Base-by-base conservation (phyloP, 2,797 vertebrate genomes). In the Enteromius unitaeniatus region DNA sequence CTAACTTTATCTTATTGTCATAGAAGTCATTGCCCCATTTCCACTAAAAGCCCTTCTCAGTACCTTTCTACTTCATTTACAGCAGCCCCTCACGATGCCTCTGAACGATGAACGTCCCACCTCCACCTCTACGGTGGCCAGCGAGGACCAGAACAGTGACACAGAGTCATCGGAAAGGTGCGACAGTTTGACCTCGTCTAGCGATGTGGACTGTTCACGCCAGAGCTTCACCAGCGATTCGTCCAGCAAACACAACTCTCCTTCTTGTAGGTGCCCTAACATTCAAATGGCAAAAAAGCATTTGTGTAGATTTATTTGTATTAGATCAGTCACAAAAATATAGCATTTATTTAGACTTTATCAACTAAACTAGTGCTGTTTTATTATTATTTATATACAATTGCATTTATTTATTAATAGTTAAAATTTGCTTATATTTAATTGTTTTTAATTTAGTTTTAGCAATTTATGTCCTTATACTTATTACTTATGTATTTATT, bases 161-260 rank as follows among this genome's bases (percentile, higher is more conserved):
- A 94, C 90, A 0, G 97, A 97, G 85, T 96, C 95, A 0, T 96
- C 95, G 0, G 92, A 93, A 26, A 91, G 95, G 51, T 96, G 95
- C 0, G 95, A 97, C 92, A 97, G 96, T 91, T 88, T 93, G 88
- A 94, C 94, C 10, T 95, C 95, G 0, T 92, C 95, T 83, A 97
- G 96, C 0, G 96, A 97, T 90, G 93, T 87, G 0, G 97, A 97
- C 72, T 96, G 90, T 85, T 97, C 95, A 21, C 94, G 96, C 4
- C 95, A 96, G 85, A 98, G 97, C 89, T 98, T 97, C 89, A 96
- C 95, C 34, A 99, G 97, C 0, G 95, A 96, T 87, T 93, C 93
- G 88, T 97, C 97, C 86, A 98, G 97, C 95, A 98, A 97, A 79
- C 94, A 95, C 76, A 94, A 95, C 90, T 96, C 97, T 0, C 97